phyloP scores from a whole-genome alignment of 2,797 vertebrate species.

The Bufotes viridis region DNA sequence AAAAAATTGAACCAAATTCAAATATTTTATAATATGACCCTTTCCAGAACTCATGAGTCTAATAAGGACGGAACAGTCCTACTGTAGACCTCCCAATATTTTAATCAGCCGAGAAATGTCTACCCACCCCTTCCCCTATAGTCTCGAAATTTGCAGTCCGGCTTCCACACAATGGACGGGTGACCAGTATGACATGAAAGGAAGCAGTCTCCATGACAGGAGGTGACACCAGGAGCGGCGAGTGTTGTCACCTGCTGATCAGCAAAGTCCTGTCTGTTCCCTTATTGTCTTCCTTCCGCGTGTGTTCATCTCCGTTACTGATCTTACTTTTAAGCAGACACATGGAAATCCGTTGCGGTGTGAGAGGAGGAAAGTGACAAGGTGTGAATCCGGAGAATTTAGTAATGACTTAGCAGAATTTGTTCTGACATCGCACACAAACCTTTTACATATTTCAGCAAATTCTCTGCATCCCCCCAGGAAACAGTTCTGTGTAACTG shows the following conservation, averaged over 20 bases:
- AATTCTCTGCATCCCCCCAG: neutral
- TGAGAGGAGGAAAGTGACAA: constrained; percentile 10
- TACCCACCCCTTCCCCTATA: too few relatives aligned
- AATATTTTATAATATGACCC: neutral
- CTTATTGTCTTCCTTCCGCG: neutral
- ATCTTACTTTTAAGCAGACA: constrained; percentile 4
- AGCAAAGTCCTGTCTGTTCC: neutral
- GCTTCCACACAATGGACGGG: neutral
- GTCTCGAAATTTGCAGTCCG: neutral
- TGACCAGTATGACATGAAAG: neutral
- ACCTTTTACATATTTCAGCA: constrained; percentile 39
- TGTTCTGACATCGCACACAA: constrained; percentile 22
- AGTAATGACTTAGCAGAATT: constrained; percentile 8
- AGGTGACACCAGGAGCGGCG: neutral
- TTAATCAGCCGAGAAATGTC: neutral
- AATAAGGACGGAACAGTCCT: neutral
- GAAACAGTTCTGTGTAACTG: neutral
- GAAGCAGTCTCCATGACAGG: neutral
- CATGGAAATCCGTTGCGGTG: neutral
- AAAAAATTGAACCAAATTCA: too few relatives aligned
- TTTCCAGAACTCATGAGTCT: neutral
- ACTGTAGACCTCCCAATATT: neutral
- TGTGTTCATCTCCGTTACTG: neutral
- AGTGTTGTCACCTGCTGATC: neutral
- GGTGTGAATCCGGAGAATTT: constrained; percentile 7